Evolutionary conservation across 2,888 invertebrate genomes (phyloP).

Genomic region (Amphipoea oculea): DNA sequence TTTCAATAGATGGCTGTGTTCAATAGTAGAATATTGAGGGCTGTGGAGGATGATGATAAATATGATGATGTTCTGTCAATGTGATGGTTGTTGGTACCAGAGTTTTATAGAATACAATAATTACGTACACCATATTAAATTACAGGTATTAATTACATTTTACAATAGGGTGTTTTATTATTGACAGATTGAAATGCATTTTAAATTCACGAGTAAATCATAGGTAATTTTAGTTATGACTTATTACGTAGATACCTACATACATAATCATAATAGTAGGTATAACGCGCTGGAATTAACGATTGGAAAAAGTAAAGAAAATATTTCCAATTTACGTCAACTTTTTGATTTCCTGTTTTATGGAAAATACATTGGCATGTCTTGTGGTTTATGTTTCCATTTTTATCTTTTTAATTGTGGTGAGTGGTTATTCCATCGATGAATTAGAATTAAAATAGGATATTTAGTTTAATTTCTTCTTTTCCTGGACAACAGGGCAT

Average conservation of each 20-base stretch:
- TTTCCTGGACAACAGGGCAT: background rate
- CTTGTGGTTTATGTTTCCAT: background rate
- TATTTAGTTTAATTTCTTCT: background rate
- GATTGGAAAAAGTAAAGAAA: background rate
- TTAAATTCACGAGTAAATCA: too few species aligned
- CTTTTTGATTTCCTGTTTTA: background rate
- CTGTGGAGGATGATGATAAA: too few species aligned
- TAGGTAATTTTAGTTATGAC: background rate
- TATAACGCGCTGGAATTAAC: background rate
- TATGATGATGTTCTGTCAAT: too few species aligned
- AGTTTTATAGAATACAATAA: too few species aligned
- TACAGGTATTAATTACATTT: too few species aligned
- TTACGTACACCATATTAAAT: too few species aligned
- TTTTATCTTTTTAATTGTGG: background rate
- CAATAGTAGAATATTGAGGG: too few species aligned
- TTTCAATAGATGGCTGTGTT: background rate
- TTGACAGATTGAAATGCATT: background rate
- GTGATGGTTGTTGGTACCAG: background rate
- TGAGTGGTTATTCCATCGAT: conserved; percentile 3
- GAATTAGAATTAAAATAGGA: background rate
- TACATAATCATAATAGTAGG: background rate
- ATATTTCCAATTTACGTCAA: conserved; percentile 1
- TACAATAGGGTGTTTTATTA: too few species aligned
- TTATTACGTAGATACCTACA: background rate
- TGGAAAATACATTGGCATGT: background rate